These are phyloP conservation scores for Sebastes trivittatus DNA, from an alignment of 2,797 vertebrate species.

Conservation along the genomic window DNA sequence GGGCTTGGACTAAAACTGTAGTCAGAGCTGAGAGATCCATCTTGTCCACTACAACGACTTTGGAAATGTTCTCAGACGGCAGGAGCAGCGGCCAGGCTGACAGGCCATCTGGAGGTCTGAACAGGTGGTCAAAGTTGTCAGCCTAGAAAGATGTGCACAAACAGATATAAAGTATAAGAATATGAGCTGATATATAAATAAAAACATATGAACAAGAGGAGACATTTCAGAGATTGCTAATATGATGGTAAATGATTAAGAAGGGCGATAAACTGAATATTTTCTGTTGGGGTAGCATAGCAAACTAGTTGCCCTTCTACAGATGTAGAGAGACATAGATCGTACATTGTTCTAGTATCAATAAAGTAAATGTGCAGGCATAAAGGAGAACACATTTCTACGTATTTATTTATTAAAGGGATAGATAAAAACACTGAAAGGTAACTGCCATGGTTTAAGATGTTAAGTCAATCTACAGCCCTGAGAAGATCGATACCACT, in stretches of 20 bases:
- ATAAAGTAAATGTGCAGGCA: background rate
- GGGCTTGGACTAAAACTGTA: constrained; percentile 55
- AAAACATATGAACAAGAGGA: background rate
- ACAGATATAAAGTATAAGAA: background rate
- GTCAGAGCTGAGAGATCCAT: constrained; percentile 41
- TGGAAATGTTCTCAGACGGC: constrained; percentile 87
- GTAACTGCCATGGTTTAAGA: background rate
- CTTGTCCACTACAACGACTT: constrained; percentile 85
- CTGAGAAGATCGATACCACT: background rate
- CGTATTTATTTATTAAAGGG: background rate
- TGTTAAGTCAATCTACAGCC: background rate
- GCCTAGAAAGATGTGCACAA: constrained; percentile 77
- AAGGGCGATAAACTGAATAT: background rate
- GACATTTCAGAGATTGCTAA: background rate
- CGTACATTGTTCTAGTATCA: background rate
- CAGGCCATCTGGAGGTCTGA: constrained; percentile 81
- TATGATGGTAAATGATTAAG: background rate
- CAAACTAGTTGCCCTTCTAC: background rate
- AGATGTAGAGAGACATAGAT: background rate
- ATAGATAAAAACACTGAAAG: background rate
- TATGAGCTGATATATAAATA: background rate
- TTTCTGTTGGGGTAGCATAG: background rate
- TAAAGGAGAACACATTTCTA: background rate
- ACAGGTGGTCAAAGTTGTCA: constrained; percentile 88
- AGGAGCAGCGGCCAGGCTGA: constrained; percentile 86